Evolutionary conservation across 92 coral and sea anemone genomes (phyloP), one percentile per base, ranked within the genome.

Genomic region (Porites lobata): DNA sequence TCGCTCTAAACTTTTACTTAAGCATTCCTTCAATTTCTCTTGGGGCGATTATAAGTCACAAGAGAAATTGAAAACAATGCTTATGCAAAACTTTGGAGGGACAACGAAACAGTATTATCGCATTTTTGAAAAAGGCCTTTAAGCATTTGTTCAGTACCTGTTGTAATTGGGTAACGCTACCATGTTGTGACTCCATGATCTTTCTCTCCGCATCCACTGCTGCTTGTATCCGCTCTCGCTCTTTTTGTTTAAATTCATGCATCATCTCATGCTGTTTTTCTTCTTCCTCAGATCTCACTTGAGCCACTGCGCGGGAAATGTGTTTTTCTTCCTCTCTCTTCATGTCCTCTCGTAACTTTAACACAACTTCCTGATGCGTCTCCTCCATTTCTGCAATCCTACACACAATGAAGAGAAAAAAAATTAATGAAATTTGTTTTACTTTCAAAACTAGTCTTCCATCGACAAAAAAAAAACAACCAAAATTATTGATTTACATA

Each of bases 311-410:
- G 58, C 94, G 90, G 22, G 86, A 79, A 17, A 93, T 75, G 43
- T 91, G 89, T 77, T 96, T 92, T 69, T 93, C 98, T 78, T 96
- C 99, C 32, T 95, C 96, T 57, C 92, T 93, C 72, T 85, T 89
- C 76, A 96, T 85, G 73, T 96, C 99, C 85, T 96, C 95, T 20
- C 96, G 92, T 68, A 92, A 65, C 83, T 93, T 95, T 13, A 94
- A 66, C 72, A 96, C 59, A 18, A 88, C 91, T 6, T 95, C 96
- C 21, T 96, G 96, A 52, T 96, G 96, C 0, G 93, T 93, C 81
- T 96, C 99, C 69, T 96, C 99, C 98, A 96, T 96, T 86, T 95
- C 96, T 50, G 94, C 67, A 75, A 92, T 87, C 79, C 99, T 96
- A 82, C 20, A 78, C 43, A 32, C 43, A 32, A 32, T 32, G 43